phyloP scores from a whole-genome alignment of 2,113 vertebrate species.

The Chroicocephalus ridibundus region DNA sequence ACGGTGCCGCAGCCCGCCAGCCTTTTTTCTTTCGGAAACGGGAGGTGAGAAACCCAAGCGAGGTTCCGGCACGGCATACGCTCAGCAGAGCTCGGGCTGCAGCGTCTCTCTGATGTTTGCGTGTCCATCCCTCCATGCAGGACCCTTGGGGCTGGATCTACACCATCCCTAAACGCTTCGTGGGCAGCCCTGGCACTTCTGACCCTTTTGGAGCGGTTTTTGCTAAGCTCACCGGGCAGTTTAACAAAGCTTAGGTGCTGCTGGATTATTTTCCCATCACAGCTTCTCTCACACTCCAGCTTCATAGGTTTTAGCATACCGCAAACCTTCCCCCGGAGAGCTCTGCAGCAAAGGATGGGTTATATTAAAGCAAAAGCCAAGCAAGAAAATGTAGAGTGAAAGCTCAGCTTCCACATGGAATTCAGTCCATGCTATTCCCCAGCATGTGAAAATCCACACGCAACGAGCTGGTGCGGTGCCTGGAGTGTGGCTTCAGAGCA shows the following conservation, averaged over 20 bases:
- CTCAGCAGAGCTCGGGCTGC: not conserved
- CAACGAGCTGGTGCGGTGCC: not conserved
- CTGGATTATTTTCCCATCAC: not conserved
- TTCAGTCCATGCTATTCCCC: not conserved
- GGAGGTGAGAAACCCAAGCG: not conserved
- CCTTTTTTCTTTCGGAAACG: not conserved
- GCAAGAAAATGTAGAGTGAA: not conserved
- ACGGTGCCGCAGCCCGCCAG: not conserved
- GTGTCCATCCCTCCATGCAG: not conserved
- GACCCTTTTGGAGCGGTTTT: not conserved
- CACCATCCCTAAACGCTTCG: accelerated
- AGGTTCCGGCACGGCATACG: accelerated
- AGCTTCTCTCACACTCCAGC: not conserved
- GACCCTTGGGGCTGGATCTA: not conserved
- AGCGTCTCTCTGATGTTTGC: not conserved
- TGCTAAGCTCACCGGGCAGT: not conserved
- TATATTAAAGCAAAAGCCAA: not conserved
- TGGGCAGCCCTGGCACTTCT: not conserved
- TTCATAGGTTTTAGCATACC: not conserved
- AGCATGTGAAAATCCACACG: not conserved
- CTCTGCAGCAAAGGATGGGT: not conserved
- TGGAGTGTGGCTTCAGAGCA: not conserved
- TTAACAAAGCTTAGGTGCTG: not conserved
- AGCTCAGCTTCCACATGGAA: not conserved
- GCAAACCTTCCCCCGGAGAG: not conserved